phyloP scores from a whole-genome alignment of 2,888 invertebrate species.

The Lobophora halterata region DNA sequence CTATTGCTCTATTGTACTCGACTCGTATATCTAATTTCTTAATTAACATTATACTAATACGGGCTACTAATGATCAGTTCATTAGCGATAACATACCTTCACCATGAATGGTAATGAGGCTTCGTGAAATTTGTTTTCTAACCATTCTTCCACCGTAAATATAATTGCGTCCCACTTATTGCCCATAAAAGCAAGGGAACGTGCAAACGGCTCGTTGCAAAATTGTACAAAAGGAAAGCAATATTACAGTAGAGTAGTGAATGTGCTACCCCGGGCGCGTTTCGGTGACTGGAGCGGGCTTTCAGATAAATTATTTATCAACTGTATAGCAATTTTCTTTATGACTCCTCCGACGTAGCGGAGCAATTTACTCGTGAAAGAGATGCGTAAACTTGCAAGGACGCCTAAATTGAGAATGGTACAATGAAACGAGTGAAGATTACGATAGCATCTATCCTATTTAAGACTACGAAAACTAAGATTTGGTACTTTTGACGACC shows the following conservation, averaged over 20 bases:
- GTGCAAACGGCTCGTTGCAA: constrained; percentile 79
- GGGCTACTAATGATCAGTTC: constrained; percentile 13
- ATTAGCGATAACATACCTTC: constrained; percentile 17
- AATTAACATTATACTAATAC: too few relatives aligned
- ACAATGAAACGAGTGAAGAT: constrained; percentile 68
- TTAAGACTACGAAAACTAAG: too few relatives aligned
- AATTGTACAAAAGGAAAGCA: constrained; percentile 81
- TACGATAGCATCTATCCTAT: too few relatives aligned
- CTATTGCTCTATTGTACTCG: too few relatives aligned
- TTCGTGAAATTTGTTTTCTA: constrained; percentile 75
- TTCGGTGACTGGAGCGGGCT: constrained; percentile 79
- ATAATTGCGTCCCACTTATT: constrained; percentile 81
- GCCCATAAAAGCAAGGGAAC: constrained; percentile 79
- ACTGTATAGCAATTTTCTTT: constrained; percentile 82
- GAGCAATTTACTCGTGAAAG: constrained; percentile 78
- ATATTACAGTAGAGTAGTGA: constrained; percentile 54
- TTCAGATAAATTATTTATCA: constrained; percentile 81
- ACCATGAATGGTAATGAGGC: constrained; percentile 53
- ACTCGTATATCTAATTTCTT: too few relatives aligned
- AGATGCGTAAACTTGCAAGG: constrained; percentile 80
- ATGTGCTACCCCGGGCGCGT: constrained; percentile 38
- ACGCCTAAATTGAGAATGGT: constrained; percentile 73
- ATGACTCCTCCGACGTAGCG: constrained; percentile 80
- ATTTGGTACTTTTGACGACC: too few relatives aligned
- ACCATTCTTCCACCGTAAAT: constrained; percentile 76